phyloP scores from a whole-genome alignment of 1,140 invertebrate species.

The Zaprionus africanus region DNA sequence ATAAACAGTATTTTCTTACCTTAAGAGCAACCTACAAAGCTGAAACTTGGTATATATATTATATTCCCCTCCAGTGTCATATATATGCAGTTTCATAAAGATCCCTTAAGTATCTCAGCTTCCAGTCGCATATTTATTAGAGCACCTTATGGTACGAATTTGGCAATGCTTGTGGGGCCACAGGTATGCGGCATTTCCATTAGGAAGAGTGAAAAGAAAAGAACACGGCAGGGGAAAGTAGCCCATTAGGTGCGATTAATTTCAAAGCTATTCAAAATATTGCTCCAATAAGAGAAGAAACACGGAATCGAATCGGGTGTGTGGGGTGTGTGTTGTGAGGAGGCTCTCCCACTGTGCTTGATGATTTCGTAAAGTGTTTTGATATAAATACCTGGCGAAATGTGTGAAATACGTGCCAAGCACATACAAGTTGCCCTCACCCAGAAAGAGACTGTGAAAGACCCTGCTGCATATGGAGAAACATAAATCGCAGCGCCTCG shows the following conservation, averaged over 20 bases:
- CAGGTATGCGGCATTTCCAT: constrained; percentile 16
- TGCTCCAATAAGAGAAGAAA: constrained; percentile 19
- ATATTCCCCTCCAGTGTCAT: too few relatives aligned
- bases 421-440: not conserved
- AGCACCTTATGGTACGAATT: not conserved
- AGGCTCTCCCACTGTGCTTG: constrained; percentile 15
- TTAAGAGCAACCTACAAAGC: not conserved
- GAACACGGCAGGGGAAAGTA: not conserved
- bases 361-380: constrained; percentile 43
- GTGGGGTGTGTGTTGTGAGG: not conserved
- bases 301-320: not conserved
- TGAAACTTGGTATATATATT: not conserved
- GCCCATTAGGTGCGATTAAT: constrained; percentile 27
- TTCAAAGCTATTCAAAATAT: constrained; percentile 31
- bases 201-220: not conserved
- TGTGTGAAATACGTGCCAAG: constrained; percentile 28
- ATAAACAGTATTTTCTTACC: not conserved
- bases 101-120: not conserved
- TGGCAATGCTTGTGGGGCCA: not conserved
- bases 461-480: not conserved
- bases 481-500: constrained; percentile 7
- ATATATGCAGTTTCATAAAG: not conserved
- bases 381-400: constrained; percentile 49
- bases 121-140: not conserved
- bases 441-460: not conserved